Evolutionary conservation across 2,797 vertebrate species (phyloP).

Genomic region (Iguana delicatissima): DNA sequence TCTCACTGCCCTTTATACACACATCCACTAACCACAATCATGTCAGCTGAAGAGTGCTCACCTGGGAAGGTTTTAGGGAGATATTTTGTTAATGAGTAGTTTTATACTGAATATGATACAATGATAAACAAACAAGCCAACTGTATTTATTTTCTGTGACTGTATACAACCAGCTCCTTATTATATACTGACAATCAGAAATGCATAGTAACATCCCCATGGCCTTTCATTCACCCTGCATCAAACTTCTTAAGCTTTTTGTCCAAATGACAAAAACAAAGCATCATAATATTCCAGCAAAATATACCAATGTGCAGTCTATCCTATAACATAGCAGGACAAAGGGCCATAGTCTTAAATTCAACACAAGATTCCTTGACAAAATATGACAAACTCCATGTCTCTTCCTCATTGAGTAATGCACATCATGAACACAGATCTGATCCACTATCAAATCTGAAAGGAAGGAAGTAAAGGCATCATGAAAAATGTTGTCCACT

Average conservation of each 20-base stretch:
- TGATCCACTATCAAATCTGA: slow-evolving; percentile 53
- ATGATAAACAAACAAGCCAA: neutral
- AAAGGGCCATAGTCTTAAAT: slow-evolving; percentile 47
- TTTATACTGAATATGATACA: neutral
- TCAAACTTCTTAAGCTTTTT: neutral
- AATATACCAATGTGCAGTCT: neutral
- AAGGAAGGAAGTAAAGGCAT: slow-evolving; percentile 37
- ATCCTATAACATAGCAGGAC: slow-evolving; percentile 26
- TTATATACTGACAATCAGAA: neutral
- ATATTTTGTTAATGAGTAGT: neutral
- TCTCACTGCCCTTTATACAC: neutral
- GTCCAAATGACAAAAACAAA: neutral
- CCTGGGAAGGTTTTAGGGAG: neutral
- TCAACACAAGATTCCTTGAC: slow-evolving; percentile 51
- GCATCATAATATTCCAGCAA: neutral
- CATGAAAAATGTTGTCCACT: neutral
- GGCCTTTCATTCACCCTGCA: neutral
- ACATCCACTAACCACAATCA: neutral
- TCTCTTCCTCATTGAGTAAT: slow-evolving; percentile 20
- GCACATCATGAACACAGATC: slow-evolving; percentile 18
- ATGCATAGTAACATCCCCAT: neutral
- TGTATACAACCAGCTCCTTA: neutral
- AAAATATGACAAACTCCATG: slow-evolving; percentile 26
- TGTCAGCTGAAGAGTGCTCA: neutral
- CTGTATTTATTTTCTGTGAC: neutral